These are phyloP conservation scores for Notoglanidium macrostoma DNA, from an alignment of 2,797 vertebrate genomes.

Conservation along the genomic window DNA sequence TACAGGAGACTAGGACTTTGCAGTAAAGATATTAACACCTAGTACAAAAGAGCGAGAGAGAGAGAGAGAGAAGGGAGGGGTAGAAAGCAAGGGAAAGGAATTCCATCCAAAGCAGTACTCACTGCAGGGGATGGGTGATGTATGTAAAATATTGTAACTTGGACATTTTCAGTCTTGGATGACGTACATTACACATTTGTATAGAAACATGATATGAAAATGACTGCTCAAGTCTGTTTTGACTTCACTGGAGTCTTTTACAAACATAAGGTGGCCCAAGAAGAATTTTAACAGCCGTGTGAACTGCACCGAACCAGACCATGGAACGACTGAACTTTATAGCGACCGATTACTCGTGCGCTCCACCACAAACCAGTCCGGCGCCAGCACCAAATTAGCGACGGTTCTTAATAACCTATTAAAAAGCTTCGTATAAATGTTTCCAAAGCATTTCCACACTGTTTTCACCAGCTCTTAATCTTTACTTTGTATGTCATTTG, in stretches of 20 bases:
- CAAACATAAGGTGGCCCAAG: neutral
- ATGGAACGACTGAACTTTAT: neutral
- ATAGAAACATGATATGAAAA: neutral
- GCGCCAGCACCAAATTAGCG: conserved; percentile 1
- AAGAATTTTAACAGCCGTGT: conserved; percentile 8
- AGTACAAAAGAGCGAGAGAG: conserved; percentile 32
- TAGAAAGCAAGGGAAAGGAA: conserved; percentile 36
- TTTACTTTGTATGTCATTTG: neutral
- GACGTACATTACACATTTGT: neutral
- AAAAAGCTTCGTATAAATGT: neutral
- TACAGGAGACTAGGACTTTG: conserved; percentile 49
- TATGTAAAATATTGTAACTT: neutral
- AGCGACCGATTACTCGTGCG: neutral
- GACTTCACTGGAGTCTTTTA: neutral
- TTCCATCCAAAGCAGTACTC: conserved; percentile 33
- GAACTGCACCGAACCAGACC: neutral
- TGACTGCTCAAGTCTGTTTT: neutral
- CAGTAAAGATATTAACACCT: conserved; percentile 44
- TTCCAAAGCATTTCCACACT: neutral
- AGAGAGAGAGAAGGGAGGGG: neutral
- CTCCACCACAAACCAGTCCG: neutral
- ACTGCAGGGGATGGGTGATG: conserved; percentile 20
- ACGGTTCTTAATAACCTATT: neutral
- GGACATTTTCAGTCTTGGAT: neutral
- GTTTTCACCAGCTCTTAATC: neutral